Evolutionary conservation across 2,888 invertebrate species (phyloP).

Genomic region (Neocrepidodera transversa): DNA sequence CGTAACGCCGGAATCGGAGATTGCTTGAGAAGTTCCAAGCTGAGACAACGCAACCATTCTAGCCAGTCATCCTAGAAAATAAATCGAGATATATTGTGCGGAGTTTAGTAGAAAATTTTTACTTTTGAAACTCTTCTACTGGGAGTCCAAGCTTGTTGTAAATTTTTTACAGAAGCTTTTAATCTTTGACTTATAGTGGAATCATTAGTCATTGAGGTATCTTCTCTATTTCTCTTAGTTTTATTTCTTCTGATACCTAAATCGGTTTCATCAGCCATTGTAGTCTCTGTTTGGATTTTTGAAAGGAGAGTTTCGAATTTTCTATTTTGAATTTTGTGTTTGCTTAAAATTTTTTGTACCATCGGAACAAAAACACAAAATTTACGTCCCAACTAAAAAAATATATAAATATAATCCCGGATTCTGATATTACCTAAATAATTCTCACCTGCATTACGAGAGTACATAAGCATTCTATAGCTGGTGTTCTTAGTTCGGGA

Average conservation of each 20-base stretch:
- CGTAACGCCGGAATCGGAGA: slow-evolving; percentile 93
- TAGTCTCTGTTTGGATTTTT: slow-evolving; percentile 76
- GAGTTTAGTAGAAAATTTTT: slow-evolving; percentile 7
- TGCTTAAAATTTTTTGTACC: slow-evolving; percentile 82
- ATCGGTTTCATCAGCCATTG: slow-evolving; percentile 78
- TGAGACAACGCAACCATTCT: slow-evolving; percentile 92
- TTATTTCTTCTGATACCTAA: slow-evolving; percentile 65
- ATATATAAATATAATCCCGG: neutral
- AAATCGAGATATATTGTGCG: too few species aligned
- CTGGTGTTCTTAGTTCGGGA: slow-evolving; percentile 76
- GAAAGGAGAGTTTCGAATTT: slow-evolving; percentile 82
- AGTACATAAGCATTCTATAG: slow-evolving; percentile 91
- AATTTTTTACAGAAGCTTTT: slow-evolving; percentile 81
- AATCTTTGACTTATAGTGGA: slow-evolving; percentile 80
- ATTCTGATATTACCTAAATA: too few species aligned
- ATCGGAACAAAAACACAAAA: slow-evolving; percentile 92
- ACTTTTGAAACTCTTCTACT: slow-evolving; percentile 87
- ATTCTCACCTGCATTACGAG: slow-evolving; percentile 72
- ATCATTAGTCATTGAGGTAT: slow-evolving; percentile 69
- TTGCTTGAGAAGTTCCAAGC: slow-evolving; percentile 92
- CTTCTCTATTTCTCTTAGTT: slow-evolving; percentile 70
- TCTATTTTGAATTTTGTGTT: slow-evolving; percentile 79
- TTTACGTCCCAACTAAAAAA: slow-evolving; percentile 74
- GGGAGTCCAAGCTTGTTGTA: slow-evolving; percentile 92
- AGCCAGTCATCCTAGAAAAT: slow-evolving; percentile 86